Conservation (phyloP, 2,888 invertebrate genomes). For the Ariolimax columbianus region DNA sequence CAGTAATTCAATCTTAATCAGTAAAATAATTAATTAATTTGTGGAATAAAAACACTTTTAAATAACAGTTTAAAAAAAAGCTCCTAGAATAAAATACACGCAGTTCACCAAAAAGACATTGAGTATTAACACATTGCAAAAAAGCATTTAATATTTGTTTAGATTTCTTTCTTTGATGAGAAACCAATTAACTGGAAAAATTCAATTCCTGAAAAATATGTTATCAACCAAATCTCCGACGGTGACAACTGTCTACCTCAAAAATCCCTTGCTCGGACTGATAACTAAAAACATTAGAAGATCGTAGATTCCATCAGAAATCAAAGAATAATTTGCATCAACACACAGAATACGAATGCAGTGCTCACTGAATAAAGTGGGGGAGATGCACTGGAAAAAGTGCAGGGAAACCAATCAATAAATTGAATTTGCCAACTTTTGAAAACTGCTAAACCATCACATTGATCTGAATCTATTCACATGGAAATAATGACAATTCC, state of each 20-base stretch:
- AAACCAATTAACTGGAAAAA: no score
- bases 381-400: neutral
- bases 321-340: slow-evolving; percentile 3
- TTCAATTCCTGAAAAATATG: neutral
- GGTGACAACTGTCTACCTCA: neutral
- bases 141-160: no score
- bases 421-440: neutral
- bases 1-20: no score
- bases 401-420: neutral
- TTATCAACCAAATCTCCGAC: neutral
- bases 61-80: no score
- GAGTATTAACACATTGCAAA: no score
- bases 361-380: neutral
- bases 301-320: neutral
- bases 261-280: neutral
- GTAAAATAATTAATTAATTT: no score
- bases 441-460: neutral
- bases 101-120: no score
- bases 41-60: no score
- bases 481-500: slow-evolving; percentile 1
- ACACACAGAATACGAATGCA: neutral
- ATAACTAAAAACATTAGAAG: no score
- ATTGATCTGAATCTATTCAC: neutral
- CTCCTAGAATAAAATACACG: no score
- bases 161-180: no score